phyloP scores from a whole-genome alignment of 2,888 invertebrate species.

The Spilosoma lubricipeda region DNA sequence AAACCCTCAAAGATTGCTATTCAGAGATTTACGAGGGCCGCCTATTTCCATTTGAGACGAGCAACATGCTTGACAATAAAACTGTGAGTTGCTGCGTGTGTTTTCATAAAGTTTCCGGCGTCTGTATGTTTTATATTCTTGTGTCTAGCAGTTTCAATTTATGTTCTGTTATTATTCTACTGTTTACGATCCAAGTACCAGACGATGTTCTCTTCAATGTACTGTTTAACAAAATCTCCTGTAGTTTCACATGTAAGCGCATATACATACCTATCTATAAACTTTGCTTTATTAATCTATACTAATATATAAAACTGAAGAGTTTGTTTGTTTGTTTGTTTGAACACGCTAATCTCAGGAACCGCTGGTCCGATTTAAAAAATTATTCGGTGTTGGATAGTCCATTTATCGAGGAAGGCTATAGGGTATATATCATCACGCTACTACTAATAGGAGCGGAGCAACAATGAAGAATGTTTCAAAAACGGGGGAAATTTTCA shows the following conservation, averaged over 20 bases:
- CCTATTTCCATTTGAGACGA: slow-evolving; percentile 75
- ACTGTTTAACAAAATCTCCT: background rate
- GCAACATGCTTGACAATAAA: slow-evolving; percentile 78
- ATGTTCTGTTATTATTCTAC: slow-evolving; percentile 46
- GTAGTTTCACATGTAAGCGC: background rate
- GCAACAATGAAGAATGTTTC: no score
- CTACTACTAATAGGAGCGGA: no score
- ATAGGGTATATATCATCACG: no score
- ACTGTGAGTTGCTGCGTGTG: slow-evolving; percentile 65
- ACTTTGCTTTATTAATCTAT: background rate
- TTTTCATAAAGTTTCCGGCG: slow-evolving; percentile 81
- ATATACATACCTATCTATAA: background rate
- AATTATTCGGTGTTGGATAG: no score
- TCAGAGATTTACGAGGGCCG: slow-evolving; percentile 75
- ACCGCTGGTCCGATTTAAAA: no score
- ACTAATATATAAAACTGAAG: no score
- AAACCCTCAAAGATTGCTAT: slow-evolving; percentile 70
- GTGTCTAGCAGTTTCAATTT: slow-evolving; percentile 47
- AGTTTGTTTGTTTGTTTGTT: no score
- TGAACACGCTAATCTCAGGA: no score
- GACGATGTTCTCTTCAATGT: slow-evolving; percentile 4
- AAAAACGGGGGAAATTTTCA: no score
- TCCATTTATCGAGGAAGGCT: no score
- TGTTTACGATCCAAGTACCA: slow-evolving; percentile 36
- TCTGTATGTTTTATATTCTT: slow-evolving; percentile 56